Base-by-base conservation (phyloP, 2,113 vertebrate species). In the Gasterosteus nipponicus region DNA sequence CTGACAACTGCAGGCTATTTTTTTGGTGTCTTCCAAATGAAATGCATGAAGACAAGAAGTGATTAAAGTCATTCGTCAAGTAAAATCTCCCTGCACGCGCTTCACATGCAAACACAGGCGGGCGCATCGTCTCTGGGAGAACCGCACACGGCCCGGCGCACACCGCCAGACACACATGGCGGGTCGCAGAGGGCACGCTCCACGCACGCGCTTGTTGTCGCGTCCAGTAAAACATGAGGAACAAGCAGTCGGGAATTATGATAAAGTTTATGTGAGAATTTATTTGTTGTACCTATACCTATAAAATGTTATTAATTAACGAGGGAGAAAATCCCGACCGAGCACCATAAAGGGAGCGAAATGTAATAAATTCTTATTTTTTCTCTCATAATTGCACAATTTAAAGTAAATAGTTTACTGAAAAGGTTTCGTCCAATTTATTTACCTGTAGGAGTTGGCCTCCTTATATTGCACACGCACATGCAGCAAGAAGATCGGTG, bases 1-100 rank as follows among this genome's bases (percentile, higher is more conserved):
- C 41, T 80, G 75, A 81, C 72, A 83, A 61, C 16, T 42, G 77
- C 64, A 0, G 53, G 61, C 53, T 71, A 54, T 78, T 78, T 68
- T 66, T 38, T 35, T 26, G 22, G 73, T 10, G 49, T 41, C 1
- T 31, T 81, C 39, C 29, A 77, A 77, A 78, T 64, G 31, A 74
- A 61, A 67, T 42, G 57, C 35, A 72, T 7, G 44, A 35, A 71
- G 29, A 29, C 19, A 18, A 64, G 35, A 60, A 54, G 63, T 44
- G 53, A 74, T 60, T 29, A 41, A 41, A 10, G 5, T 18, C 10
- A 19, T 31, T 31, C 7, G 19, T 58, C 60, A 47, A 14, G 9
- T 53, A 33, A 61, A 56, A 8, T 26, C 35, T 22, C 19, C 6
- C 7, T 19, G 2, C 67, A 49, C 22, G 7, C n/a, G 22, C 29